Evolutionary conservation across 2,113 vertebrate species (phyloP).

Genomic region (Gobio gobio): DNA sequence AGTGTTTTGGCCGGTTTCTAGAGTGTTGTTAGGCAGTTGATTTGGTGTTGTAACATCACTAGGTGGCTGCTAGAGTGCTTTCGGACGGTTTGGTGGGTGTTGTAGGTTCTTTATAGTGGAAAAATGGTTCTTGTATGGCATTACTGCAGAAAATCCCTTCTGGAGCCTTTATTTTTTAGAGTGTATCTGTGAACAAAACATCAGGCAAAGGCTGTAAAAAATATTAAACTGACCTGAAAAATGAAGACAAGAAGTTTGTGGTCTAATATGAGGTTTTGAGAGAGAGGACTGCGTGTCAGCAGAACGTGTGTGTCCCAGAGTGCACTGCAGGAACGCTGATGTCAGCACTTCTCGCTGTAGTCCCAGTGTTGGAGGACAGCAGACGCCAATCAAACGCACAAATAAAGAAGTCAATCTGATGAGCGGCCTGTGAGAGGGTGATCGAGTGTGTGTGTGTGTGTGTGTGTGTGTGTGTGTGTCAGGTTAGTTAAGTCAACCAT

Average conservation of each 20-base stretch:
- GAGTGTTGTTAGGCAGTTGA: too few species aligned
- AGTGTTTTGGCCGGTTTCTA: too few species aligned
- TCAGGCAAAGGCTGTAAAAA: conserved; percentile 60
- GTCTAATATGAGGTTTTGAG: conserved; percentile 74
- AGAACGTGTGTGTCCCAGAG: conserved; percentile 70
- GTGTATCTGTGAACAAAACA: neutral
- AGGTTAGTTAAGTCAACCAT: neutral
- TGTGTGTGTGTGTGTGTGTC: neutral
- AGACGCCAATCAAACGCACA: conserved; percentile 66
- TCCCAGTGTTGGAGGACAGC: conserved; percentile 65
- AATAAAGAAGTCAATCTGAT: neutral
- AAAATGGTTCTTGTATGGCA: too few species aligned
- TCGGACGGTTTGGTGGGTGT: too few species aligned
- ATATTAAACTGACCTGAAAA: conserved; percentile 55
- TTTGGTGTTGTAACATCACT: too few species aligned
- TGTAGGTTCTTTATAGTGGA: too few species aligned
- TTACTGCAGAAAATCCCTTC: too few species aligned
- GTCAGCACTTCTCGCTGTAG: conserved; percentile 69
- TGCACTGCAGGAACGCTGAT: conserved; percentile 74
- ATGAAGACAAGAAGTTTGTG: conserved; percentile 66
- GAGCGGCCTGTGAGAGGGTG: neutral
- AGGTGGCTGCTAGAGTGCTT: too few species aligned
- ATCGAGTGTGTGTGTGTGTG: too few species aligned
- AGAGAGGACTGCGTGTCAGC: conserved; percentile 75
- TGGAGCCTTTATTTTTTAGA: too few species aligned